These are phyloP conservation scores for Tipula unca DNA, from an alignment of 2,888 invertebrate species.

Conservation along the genomic window DNA sequence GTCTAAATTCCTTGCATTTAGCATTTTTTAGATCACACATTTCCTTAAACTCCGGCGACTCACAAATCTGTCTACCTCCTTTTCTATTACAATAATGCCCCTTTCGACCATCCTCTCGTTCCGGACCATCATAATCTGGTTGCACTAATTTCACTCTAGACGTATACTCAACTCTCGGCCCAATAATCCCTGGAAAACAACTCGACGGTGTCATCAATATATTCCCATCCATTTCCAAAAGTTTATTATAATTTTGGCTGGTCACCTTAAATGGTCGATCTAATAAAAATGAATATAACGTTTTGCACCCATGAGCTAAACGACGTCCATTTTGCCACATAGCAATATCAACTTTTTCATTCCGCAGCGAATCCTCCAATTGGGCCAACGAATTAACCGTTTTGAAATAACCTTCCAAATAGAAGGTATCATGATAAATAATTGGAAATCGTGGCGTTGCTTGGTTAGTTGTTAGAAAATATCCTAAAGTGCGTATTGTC, in stretches of 20 bases:
- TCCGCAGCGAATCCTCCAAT: constrained; percentile 31
- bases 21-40: constrained; percentile 17
- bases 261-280: neutral
- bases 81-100: neutral
- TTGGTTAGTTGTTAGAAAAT: constrained; percentile 37
- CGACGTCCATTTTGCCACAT: constrained; percentile 40
- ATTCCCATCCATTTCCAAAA: neutral
- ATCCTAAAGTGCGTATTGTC: constrained; percentile 38
- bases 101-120: neutral
- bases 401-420: constrained; percentile 39
- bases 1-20: constrained; percentile 27
- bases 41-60: neutral
- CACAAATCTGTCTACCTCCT: neutral
- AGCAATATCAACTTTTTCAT: constrained; percentile 36
- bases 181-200: constrained; percentile 39
- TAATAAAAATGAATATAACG: constrained; percentile 30
- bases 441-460: constrained; percentile 39
- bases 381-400: constrained; percentile 30
- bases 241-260: neutral
- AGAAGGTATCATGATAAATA: constrained; percentile 37
- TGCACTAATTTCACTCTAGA: constrained; percentile 25
- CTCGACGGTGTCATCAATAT: constrained; percentile 37
- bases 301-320: constrained; percentile 30
- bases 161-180: constrained; percentile 38
- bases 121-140: neutral